Evolutionary conservation across 2,797 vertebrate genomes (phyloP), one percentile per base, ranked within the genome.

Genomic region (Pipistrellus pygmaeus): DNA sequence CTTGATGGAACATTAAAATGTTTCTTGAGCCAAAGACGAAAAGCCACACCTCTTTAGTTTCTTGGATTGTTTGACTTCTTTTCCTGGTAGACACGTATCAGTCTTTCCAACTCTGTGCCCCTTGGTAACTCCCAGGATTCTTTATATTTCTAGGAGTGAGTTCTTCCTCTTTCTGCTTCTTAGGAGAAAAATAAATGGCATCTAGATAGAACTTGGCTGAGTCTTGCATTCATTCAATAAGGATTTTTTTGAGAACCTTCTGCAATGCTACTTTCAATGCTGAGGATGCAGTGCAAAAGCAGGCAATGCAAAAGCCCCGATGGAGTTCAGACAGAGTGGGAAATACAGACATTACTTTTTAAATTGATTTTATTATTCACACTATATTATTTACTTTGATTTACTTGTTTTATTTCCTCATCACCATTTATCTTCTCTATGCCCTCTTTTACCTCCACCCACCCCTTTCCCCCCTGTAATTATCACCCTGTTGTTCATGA

Each of bases 61-160:
- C 71, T 93, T 77, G 46, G 27, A 69, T 89, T 77, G n/a, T 57
- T 80, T 84, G 41, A 68, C 21, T 94, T 92, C 38, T 62, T 66
- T 88, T 66, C 8, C 53, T 55, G 53, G 53, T 23, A 87, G 57
- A 55, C n/a, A 48, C 55, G 30, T 53, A 30, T 30, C 73, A 27
- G 9, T 55, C 85, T 92, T 86, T 85, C 23, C 15, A 60, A 82
- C 9, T 32, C 64, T 92, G 21, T 85, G 60, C 23, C 5, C 76
- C 66, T 62, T 69, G 10, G 23, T 76, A 66, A 71, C 82, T 92
- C 62, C 41, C 18, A 88, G 55, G 69, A 53, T 66, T 87, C 23
- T 48, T 85, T 76, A 35, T 90, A 32, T 85, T 78, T 8, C 64
- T 83, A 3, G 66, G 23, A 69, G 17, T 93, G 55, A 81, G 84